Evolutionary conservation across 2,113 vertebrate genomes (phyloP).

Genomic region (Callospermophilus lateralis): DNA sequence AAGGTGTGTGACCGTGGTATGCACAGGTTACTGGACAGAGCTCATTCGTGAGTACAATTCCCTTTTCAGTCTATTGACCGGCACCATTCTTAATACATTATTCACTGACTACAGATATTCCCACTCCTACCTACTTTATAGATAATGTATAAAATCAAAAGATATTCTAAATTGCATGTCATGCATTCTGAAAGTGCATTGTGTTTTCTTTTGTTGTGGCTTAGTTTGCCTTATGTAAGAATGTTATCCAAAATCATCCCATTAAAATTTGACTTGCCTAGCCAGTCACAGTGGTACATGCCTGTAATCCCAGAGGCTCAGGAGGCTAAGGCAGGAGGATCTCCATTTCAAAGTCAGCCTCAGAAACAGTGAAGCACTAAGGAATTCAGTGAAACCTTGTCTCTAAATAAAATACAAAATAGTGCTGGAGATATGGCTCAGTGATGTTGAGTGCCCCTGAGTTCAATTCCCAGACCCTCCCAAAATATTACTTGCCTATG

Average conservation of each 20-base stretch:
- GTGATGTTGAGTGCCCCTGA: too few species aligned
- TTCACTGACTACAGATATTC: not conserved
- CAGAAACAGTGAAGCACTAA: too few species aligned
- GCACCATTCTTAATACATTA: not conserved
- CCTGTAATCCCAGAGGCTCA: too few species aligned
- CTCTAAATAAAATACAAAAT: too few species aligned
- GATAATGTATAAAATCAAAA: not conserved
- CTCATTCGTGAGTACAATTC: not conserved
- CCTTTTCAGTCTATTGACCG: not conserved
- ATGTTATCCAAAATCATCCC: not conserved
- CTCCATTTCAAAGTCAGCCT: too few species aligned
- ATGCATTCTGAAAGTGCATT: not conserved
- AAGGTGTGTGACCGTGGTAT: not conserved
- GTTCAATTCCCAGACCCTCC: too few species aligned
- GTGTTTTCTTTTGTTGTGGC: not conserved
- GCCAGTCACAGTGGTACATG: too few species aligned
- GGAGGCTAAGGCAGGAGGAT: too few species aligned
- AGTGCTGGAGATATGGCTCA: too few species aligned
- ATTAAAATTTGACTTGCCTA: not conserved
- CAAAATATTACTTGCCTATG: too few species aligned
- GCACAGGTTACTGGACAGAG: not conserved
- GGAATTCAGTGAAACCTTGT: too few species aligned
- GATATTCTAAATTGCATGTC: not conserved
- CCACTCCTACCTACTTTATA: not conserved
- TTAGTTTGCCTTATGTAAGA: not conserved